Conservation (phyloP, 2,113 vertebrate species). For the Colinus virginianus region DNA sequence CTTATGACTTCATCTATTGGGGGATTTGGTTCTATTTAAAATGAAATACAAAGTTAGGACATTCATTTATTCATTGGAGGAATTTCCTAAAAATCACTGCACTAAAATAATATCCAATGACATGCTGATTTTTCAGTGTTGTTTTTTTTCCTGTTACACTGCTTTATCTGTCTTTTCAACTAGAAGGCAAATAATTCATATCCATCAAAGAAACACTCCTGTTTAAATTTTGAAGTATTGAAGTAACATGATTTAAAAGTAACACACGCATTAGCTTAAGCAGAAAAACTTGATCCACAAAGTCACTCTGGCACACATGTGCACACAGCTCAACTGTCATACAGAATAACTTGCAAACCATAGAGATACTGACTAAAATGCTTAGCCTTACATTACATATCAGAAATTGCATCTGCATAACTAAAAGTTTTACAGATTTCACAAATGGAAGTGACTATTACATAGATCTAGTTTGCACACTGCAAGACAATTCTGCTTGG, state of each 20-base stretch:
- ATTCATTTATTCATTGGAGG: background rate
- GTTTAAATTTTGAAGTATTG: background rate
- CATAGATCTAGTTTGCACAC: background rate
- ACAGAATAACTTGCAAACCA: background rate
- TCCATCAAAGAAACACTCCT: background rate
- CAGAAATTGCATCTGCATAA: background rate
- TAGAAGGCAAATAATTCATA: background rate
- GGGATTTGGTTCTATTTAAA: constrained; percentile 92
- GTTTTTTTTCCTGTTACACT: background rate
- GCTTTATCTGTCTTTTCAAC: background rate
- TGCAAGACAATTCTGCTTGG: background rate
- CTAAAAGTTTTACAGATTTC: background rate
- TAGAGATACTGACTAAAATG: background rate
- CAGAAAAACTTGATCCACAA: background rate
- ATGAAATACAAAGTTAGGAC: background rate
- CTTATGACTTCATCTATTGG: constrained; percentile 98
- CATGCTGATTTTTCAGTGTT: background rate
- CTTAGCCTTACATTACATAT: background rate
- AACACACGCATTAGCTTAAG: background rate
- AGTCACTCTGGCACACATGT: background rate
- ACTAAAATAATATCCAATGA: background rate
- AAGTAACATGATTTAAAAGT: background rate
- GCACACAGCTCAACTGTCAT: background rate
- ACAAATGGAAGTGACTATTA: background rate
- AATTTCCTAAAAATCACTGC: background rate